A percentile compares a stretch with the other conserved stretches of the same genome.
These are phyloP conservation scores for Drosophila formosana DNA, from an alignment of 2,888 invertebrate genomes.

Conservation along the genomic window DNA sequence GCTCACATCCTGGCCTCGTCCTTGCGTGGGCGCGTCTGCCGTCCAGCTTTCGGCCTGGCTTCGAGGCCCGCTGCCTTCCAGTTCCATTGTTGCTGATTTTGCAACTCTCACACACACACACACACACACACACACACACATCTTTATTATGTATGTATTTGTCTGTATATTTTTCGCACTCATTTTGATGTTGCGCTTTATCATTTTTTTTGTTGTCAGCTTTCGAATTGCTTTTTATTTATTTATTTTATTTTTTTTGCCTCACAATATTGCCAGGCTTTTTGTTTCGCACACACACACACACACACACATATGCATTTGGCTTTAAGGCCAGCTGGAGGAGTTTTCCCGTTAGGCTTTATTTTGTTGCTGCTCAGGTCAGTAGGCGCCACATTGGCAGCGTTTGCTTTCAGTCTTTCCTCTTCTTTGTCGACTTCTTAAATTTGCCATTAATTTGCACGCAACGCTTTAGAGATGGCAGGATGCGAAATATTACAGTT, in stretches of 20 bases:
- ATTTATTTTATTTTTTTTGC: constrained; percentile 21
- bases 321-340: constrained; percentile 25
- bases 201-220: constrained; percentile 11
- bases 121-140: not conserved
- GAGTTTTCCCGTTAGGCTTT: not conserved
- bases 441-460: constrained; percentile 16
- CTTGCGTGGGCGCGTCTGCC: constrained; percentile 41
- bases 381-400: constrained; percentile 19
- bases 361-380: constrained; percentile 29
- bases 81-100: constrained; percentile 45
- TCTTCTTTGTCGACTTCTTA: constrained; percentile 6
- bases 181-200: constrained; percentile 39
- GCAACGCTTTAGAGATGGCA: not conserved
- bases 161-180: constrained; percentile 26
- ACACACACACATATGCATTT: constrained; percentile 19
- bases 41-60: constrained; percentile 36
- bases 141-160: not conserved
- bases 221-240: constrained; percentile 1
- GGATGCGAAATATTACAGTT: not conserved
- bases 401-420: not conserved
- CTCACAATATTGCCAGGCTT: constrained; percentile 62
- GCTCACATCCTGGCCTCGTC: not conserved
- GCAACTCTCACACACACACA: constrained; percentile 7
- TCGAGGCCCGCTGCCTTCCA: constrained; percentile 40
- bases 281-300: constrained; percentile 30